A percentile compares a stretch with the other conserved stretches of the same genome.
These are phyloP conservation scores for Callaeas wilsoni DNA, from an alignment of 2,113 vertebrate species.

Conservation along the genomic window DNA sequence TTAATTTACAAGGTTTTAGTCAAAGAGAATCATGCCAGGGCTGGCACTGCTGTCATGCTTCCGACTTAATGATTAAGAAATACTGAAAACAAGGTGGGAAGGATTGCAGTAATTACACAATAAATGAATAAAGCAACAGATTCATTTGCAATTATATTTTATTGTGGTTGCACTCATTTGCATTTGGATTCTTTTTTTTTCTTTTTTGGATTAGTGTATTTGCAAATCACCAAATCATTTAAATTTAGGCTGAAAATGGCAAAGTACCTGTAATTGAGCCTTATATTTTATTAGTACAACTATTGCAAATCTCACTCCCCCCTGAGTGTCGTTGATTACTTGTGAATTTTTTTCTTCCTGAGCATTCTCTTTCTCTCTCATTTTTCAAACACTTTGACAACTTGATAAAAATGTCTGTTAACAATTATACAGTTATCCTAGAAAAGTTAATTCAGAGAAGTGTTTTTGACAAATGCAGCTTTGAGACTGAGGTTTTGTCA, in stretches of 20 bases:
- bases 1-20: slow-evolving; percentile 99
- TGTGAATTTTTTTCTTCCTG: background rate
- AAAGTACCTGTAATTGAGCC: slow-evolving; percentile 55
- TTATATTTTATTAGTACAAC: slow-evolving; percentile 42
- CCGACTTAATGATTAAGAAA: slow-evolving; percentile 90
- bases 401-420: slow-evolving; percentile 27
- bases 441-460: slow-evolving; percentile 34
- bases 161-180: slow-evolving; percentile 73
- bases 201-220: slow-evolving; percentile 54
- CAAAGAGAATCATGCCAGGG: slow-evolving; percentile 90
- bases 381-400: slow-evolving; percentile 38
- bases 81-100: slow-evolving; percentile 85
- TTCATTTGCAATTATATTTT: slow-evolving; percentile 83
- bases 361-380: background rate
- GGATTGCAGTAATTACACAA: slow-evolving; percentile 84
- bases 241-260: slow-evolving; percentile 65
- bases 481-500: slow-evolving; percentile 7
- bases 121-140: slow-evolving; percentile 83
- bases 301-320: background rate
- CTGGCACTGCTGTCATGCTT: slow-evolving; percentile 89
- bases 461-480: slow-evolving; percentile 34
- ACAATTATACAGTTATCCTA: slow-evolving; percentile 12
- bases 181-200: slow-evolving; percentile 66
- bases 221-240: slow-evolving; percentile 68
- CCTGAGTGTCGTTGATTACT: slow-evolving; percentile 14